Evolutionary conservation across 2,797 vertebrate species (phyloP).

Genomic region (Nyctalus aviator): DNA sequence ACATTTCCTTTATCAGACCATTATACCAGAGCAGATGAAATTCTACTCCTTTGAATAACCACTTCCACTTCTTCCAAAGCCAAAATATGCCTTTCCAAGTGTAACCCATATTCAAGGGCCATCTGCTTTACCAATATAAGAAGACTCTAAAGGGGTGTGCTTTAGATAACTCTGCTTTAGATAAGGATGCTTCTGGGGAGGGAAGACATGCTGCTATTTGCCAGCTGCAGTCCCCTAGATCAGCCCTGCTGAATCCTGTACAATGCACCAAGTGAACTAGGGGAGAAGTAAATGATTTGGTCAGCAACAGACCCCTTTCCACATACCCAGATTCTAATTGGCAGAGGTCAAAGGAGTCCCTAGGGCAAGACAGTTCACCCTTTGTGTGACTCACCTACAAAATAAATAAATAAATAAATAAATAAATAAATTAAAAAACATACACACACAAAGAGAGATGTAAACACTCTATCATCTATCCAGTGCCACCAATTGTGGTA

Average conservation of each 20-base stretch:
- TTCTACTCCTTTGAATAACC: conserved; percentile 49
- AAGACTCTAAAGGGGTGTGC: conserved; percentile 36
- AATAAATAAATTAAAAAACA: too few species aligned
- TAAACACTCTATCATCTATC: neutral
- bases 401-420: too few species aligned
- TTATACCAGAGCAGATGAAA: conserved; percentile 45
- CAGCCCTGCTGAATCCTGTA: conserved; percentile 63
- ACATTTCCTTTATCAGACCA: conserved; percentile 34
- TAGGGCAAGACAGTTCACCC: neutral
- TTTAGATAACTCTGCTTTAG: conserved; percentile 55
- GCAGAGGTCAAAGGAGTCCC: neutral
- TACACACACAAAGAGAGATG: neutral
- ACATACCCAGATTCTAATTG: neutral
- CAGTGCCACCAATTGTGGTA: neutral
- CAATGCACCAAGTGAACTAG: conserved; percentile 65
- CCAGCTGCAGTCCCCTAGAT: conserved; percentile 2
- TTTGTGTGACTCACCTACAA: neutral
- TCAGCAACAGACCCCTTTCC: neutral
- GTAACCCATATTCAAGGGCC: conserved; percentile 60
- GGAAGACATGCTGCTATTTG: neutral
- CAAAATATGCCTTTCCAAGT: conserved; percentile 60
- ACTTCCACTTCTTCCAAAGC: conserved; percentile 50
- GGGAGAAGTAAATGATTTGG: neutral
- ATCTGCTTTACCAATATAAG: conserved; percentile 64
- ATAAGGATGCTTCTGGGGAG: neutral